phyloP scores from a whole-genome alignment of 1,140 invertebrate species.

The Palaemon carinicauda region DNA sequence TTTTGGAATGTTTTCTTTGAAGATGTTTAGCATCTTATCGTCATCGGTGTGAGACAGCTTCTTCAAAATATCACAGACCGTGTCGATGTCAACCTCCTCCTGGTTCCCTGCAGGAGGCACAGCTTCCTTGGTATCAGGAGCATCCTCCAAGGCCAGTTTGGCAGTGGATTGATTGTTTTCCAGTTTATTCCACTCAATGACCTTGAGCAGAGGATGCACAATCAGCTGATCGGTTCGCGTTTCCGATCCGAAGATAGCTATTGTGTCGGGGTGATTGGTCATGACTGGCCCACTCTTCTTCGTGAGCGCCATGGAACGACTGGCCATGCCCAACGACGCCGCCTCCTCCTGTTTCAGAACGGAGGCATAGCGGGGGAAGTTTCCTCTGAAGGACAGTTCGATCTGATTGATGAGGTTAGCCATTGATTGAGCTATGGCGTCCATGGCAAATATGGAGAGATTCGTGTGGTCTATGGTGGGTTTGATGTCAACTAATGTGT shows the following conservation, averaged over 20 bases:
- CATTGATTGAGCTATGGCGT: not conserved
- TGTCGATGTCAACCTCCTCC: not conserved
- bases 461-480: not conserved
- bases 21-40: not conserved
- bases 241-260: not conserved
- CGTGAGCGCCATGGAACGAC: not conserved
- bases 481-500: not conserved
- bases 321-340: not conserved
- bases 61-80: constrained; percentile 1
- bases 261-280: not conserved
- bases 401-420: not conserved
- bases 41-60: not conserved
- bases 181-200: not conserved
- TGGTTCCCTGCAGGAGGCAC: not conserved
- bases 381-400: not conserved
- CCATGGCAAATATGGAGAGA: not conserved
- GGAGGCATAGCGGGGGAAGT: not conserved
- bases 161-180: not conserved
- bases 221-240: not conserved
- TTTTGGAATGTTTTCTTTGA: not conserved
- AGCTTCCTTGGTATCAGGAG: not conserved
- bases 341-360: not conserved
- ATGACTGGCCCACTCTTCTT: not conserved
- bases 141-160: not conserved
- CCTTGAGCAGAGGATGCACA: not conserved